Percentiles rank a stretch among this genome's conserved stretches.
Conservation (phyloP, 2,888 invertebrate genomes). For the Andrena dorsata region DNA sequence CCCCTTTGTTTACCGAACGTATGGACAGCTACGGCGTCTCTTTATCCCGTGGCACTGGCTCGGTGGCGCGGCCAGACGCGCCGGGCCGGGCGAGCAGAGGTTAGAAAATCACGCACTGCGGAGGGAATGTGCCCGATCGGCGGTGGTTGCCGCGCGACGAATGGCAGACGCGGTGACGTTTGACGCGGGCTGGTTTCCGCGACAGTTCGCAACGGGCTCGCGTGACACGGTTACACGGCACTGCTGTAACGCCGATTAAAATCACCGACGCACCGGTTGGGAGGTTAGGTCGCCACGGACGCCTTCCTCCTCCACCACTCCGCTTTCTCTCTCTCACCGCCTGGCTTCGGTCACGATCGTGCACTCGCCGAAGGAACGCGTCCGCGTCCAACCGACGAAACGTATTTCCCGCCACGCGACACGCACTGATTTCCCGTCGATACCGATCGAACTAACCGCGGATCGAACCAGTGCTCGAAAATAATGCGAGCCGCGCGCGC, state of each 20-base stretch:
- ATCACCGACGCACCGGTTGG: slow-evolving; percentile 69
- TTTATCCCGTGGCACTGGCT: slow-evolving; percentile 1
- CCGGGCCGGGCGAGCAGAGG: slow-evolving; percentile 40
- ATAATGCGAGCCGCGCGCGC: slow-evolving; percentile 25
- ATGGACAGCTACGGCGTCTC: slow-evolving; percentile 1
- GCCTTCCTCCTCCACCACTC: slow-evolving; percentile 45
- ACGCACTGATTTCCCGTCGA: slow-evolving; percentile 14
- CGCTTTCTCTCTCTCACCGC: slow-evolving; percentile 40
- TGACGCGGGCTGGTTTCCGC: slow-evolving; percentile 17
- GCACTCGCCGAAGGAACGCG: slow-evolving; percentile 46
- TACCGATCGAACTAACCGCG: slow-evolving; percentile 26
- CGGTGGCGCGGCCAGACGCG: slow-evolving; percentile 10
- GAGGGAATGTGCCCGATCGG: slow-evolving; percentile 1
- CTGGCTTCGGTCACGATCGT: slow-evolving; percentile 32
- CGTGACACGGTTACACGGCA: slow-evolving; percentile 59
- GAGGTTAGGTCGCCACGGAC: slow-evolving; percentile 71
- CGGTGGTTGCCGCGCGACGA: slow-evolving; percentile 5
- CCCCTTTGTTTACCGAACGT: slow-evolving; percentile 21
- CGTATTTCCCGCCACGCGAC: slow-evolving; percentile 49
- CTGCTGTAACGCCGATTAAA: slow-evolving; percentile 48
- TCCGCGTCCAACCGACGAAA: slow-evolving; percentile 19
- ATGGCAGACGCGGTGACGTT: slow-evolving; percentile 24
- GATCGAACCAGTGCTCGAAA: slow-evolving; percentile 34
- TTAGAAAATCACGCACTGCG: slow-evolving; percentile 46
- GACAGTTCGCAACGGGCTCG: slow-evolving; percentile 34